Base-by-base conservation (phyloP, 2,888 invertebrate species). In the Campopleginae sp. region DNA sequence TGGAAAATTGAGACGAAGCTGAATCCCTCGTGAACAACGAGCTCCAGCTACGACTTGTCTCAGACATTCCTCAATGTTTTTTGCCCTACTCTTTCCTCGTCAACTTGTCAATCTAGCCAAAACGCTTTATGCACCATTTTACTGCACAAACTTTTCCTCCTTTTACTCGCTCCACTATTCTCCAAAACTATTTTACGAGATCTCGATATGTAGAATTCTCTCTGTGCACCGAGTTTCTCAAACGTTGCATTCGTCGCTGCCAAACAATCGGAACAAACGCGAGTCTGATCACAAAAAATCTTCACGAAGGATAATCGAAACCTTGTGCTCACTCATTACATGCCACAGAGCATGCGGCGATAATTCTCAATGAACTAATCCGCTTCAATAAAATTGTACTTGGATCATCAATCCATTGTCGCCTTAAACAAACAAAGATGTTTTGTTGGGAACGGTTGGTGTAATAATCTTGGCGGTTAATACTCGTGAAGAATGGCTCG, bases 101-200 rank as follows among this genome's bases (percentile, higher is more conserved):
- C 80, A 79, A 79, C 82, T 79, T 79, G 72, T 86, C 82, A 71
- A 87, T 84, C 70, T 78, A 82, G 80, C 79, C 17, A 33, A 23
- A 46, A 63, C 72, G 46, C 78, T 84, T 85, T 80, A 83, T 23
- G n/a, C 23, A 7, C 79, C 42, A 84, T 72, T 66, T 58, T 63
- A 65, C 76, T 70, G 82, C 80, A 80, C 68, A 75, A 86, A 87
- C 83, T 86, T 87, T 84, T 75, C 72, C 46, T 76, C 48, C 68
- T 27, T 63, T 75, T 7, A 48, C 44, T 81, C 72, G 80, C 84
- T 84, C 78, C 86, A 88, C 86, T 84, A 87, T 86, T 87, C 84
- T 65, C 78, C 86, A 88, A n/a, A n/a, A 88, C 87, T 87, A 84
- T 86, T 88, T 88, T 86, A 88, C 82, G 86, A 88, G 80, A 78